These are phyloP conservation scores for Oophaga pumilio DNA, from an alignment of 2,113 vertebrate species.

Conservation along the genomic window DNA sequence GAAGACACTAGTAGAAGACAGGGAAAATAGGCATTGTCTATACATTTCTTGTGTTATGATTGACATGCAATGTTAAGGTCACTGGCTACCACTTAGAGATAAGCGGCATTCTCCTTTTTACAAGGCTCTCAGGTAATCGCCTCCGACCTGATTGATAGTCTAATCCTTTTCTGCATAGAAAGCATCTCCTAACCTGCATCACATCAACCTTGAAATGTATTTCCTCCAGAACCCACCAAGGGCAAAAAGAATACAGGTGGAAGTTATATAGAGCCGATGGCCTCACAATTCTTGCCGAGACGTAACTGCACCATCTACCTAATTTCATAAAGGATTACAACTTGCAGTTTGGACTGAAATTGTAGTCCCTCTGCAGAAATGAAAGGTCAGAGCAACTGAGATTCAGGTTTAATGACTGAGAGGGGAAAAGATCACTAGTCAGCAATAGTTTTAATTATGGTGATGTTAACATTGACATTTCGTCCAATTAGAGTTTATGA, in stretches of 20 bases:
- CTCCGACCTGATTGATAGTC: slow-evolving; percentile 26
- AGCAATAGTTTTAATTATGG: slow-evolving; percentile 60
- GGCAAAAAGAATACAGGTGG: background rate
- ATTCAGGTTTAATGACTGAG: slow-evolving; percentile 59
- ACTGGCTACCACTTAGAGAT: background rate
- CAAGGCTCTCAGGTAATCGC: background rate
- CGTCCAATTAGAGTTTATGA: slow-evolving; percentile 59
- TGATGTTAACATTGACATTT: slow-evolving; percentile 60
- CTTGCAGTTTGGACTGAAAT: slow-evolving; percentile 56
- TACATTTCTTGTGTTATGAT: background rate
- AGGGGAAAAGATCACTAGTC: slow-evolving; percentile 60
- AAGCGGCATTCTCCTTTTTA: slow-evolving; percentile 5
- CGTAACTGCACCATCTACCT: slow-evolving; percentile 54
- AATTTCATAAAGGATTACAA: slow-evolving; percentile 58
- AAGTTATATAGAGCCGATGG: slow-evolving; percentile 36
- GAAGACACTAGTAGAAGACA: background rate
- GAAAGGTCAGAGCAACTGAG: slow-evolving; percentile 58
- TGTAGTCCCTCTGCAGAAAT: slow-evolving; percentile 58
- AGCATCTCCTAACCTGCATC: background rate
- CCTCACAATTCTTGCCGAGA: slow-evolving; percentile 41
- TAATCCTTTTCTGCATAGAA: slow-evolving; percentile 8
- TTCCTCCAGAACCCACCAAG: background rate
- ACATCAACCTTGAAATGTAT: slow-evolving; percentile 27
- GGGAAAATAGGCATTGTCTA: background rate
- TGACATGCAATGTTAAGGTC: background rate